Conservation (phyloP, 2,888 invertebrate species). For the Drosophila quasianomalipes region DNA sequence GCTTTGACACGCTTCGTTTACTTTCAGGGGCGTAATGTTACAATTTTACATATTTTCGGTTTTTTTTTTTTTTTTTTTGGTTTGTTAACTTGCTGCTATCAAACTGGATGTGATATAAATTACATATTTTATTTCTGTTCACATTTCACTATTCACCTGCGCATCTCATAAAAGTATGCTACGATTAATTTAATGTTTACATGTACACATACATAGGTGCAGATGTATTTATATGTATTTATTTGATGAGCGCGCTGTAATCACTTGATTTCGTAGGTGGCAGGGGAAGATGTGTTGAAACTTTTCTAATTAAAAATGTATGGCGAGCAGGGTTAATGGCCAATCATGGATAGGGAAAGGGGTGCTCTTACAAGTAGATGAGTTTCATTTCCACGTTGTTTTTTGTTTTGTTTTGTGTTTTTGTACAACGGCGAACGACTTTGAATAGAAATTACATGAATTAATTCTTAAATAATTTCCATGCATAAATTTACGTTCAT, state of each 20-base stretch:
- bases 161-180: slow-evolving; percentile 49
- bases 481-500: slow-evolving; percentile 71
- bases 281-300: slow-evolving; percentile 37
- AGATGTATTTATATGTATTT: slow-evolving; percentile 22
- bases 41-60: slow-evolving; percentile 23
- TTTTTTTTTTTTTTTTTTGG: neutral
- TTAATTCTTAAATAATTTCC: slow-evolving; percentile 68
- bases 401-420: slow-evolving; percentile 5
- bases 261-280: slow-evolving; percentile 15
- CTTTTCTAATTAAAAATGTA: slow-evolving; percentile 78
- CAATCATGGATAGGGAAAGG: neutral
- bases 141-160: slow-evolving; percentile 36
- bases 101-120: slow-evolving; percentile 46
- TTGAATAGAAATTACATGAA: slow-evolving; percentile 73
- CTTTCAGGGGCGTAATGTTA: slow-evolving; percentile 36
- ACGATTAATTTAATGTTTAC: slow-evolving; percentile 43
- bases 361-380: neutral
- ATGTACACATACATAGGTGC: slow-evolving; percentile 4
- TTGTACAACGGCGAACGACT: slow-evolving; percentile 10
- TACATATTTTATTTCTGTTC: slow-evolving; percentile 26
- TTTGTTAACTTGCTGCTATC: slow-evolving; percentile 17
- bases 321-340: slow-evolving; percentile 53
- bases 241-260: slow-evolving; percentile 24
- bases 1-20: slow-evolving; percentile 49
- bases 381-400: slow-evolving; percentile 4